These are phyloP conservation scores for Emydocephalus ijimae DNA, from an alignment of 2,113 vertebrate species.

Conservation along the genomic window DNA sequence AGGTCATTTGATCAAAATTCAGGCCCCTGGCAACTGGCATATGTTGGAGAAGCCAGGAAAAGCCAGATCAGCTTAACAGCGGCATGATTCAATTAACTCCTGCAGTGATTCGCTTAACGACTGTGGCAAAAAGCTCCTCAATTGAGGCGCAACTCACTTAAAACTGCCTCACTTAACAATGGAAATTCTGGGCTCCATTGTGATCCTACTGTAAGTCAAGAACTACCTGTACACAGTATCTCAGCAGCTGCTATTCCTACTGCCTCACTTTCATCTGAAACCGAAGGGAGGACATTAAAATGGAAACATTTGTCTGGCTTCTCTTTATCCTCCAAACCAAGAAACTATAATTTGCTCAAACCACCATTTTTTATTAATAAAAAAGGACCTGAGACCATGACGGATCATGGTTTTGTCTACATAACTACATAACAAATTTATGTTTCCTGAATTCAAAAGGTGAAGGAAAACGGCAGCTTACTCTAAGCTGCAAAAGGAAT, in stretches of 20 bases:
- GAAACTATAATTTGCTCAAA: not conserved
- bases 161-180: not conserved
- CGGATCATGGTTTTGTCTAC: not conserved
- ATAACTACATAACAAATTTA: not conserved
- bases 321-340: not conserved
- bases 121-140: not conserved
- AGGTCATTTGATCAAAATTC: too few relatives aligned
- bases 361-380: not conserved
- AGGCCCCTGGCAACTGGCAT: too few relatives aligned
- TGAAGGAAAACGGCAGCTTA: not conserved
- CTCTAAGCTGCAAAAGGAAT: not conserved
- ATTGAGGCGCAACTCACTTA: not conserved
- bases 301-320: not conserved
- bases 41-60: too few relatives aligned
- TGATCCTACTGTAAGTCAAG: not conserved
- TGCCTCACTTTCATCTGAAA: not conserved
- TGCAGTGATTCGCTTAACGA: too few relatives aligned
- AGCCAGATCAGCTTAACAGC: too few relatives aligned
- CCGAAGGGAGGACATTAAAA: not conserved
- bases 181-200: not conserved
- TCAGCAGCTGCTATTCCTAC: not conserved
- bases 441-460: not conserved
- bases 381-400: not conserved
- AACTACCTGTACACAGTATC: not conserved
- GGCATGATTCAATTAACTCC: too few relatives aligned